Evolutionary conservation across 2,888 invertebrate species (phyloP).

Genomic region (Artemia sp.): DNA sequence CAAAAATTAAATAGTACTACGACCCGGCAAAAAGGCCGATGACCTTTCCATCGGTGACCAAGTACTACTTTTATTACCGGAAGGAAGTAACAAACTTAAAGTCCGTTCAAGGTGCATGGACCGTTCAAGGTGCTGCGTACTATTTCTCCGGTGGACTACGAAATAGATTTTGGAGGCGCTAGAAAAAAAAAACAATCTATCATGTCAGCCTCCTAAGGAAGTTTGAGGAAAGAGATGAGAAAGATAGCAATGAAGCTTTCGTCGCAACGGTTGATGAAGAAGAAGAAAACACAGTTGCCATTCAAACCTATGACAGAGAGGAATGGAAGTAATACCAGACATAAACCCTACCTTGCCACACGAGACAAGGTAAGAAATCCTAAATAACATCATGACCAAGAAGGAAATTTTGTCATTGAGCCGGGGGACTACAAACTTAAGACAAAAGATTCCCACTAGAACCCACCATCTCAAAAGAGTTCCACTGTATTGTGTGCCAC

Average conservation of each 20-base stretch:
- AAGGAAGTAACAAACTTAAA: background rate
- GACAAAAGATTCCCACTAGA: no score
- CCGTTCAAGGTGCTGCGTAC: background rate
- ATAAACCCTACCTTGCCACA: slow-evolving; percentile 3
- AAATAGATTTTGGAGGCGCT: background rate
- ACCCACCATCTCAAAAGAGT: no score
- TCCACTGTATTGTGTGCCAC: no score
- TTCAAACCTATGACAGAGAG: slow-evolving; percentile 3
- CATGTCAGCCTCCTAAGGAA: background rate
- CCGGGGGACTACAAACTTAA: no score
- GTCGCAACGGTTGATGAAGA: background rate
- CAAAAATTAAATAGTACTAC: background rate
- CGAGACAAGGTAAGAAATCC: background rate
- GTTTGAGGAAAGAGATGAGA: slow-evolving; percentile 5
- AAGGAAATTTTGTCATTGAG: background rate
- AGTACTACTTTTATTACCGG: background rate
- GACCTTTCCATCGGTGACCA: background rate
- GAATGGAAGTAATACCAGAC: background rate
- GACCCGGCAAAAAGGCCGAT: background rate
- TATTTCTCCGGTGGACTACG: background rate
- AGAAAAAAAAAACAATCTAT: background rate
- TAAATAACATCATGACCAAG: background rate
- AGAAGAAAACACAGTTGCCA: slow-evolving; percentile 9
- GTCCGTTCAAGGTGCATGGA: background rate
- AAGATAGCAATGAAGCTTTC: slow-evolving; percentile 8